phyloP scores from a whole-genome alignment of 2,113 vertebrate species.

The Pseudopipra pipra region DNA sequence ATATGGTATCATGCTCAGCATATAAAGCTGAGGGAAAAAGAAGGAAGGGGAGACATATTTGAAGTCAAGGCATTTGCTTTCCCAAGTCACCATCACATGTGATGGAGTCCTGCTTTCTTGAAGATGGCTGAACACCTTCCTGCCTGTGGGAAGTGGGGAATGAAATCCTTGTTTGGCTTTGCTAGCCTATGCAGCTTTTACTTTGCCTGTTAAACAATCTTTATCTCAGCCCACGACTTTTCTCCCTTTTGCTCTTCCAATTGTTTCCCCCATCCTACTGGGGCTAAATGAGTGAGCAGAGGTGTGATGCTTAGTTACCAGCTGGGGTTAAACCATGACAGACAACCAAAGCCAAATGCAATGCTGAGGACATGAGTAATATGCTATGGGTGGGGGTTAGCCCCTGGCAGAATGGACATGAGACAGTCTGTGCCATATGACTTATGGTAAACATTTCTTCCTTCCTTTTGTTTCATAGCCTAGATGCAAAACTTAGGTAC shows the following conservation, averaged over 20 bases:
- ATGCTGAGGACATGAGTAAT: not conserved
- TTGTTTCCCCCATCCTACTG: accelerated
- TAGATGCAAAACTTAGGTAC: not conserved
- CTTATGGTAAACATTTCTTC: not conserved
- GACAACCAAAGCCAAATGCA: not conserved
- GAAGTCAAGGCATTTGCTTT: not conserved
- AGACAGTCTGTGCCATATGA: not conserved
- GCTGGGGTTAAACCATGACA: not conserved
- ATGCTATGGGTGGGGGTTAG: accelerated
- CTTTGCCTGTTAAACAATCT: not conserved
- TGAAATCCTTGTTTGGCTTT: not conserved
- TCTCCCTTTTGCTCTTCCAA: not conserved
- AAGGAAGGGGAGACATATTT: not conserved
- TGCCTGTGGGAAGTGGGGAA: not conserved
- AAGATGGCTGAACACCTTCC: not conserved
- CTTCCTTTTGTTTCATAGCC: not conserved
- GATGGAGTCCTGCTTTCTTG: not conserved
- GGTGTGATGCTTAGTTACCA: not conserved
- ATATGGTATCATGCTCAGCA: not conserved
- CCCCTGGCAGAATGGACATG: not conserved
- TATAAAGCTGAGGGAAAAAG: not conserved
- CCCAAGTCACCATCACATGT: accelerated
- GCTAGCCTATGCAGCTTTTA: not conserved
- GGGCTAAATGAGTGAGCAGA: not conserved
- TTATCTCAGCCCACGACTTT: not conserved